Evolutionary conservation across 2,113 vertebrate genomes (phyloP).

Genomic region (Prinia subflava): DNA sequence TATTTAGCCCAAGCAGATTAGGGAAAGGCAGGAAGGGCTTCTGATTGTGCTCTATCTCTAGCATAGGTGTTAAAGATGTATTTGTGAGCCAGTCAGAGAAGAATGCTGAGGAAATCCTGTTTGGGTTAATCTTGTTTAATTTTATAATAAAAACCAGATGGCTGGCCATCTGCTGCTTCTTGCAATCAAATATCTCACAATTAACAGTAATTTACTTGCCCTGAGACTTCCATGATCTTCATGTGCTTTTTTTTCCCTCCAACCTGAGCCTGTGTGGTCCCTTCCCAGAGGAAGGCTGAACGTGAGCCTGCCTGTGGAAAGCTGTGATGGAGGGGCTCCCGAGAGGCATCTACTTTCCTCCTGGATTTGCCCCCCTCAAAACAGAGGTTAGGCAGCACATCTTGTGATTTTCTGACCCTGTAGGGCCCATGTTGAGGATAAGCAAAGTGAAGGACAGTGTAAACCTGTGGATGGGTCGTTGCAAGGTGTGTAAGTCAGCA

Average conservation of each 20-base stretch:
- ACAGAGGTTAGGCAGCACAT: rapidly evolving
- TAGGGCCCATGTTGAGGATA: background rate
- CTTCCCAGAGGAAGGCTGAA: background rate
- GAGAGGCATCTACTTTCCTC: background rate
- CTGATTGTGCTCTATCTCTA: conserved; percentile 11
- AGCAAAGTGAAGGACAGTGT: background rate
- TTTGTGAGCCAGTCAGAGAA: conserved; percentile 51
- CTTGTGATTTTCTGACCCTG: background rate
- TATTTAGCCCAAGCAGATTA: background rate
- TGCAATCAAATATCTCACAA: conserved; percentile 67
- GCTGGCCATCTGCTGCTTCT: conserved; percentile 57
- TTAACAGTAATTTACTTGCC: conserved; percentile 65
- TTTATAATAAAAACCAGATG: conserved; percentile 65
- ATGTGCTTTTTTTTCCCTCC: background rate
- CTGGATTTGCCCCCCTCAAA: background rate
- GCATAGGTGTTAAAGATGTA: conserved; percentile 47
- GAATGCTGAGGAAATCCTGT: conserved; percentile 62
- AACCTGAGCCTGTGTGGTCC: conserved; percentile 51
- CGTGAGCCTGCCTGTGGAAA: background rate
- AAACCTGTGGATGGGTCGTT: rapidly evolving
- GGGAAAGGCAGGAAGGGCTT: conserved; percentile 13
- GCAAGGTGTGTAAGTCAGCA: background rate
- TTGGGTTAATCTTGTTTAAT: conserved; percentile 66
- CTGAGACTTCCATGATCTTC: conserved; percentile 34
- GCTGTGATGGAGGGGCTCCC: background rate